A percentile compares a stretch with the other conserved stretches of the same genome.
Evolutionary conservation across 1,140 invertebrate species (phyloP).

Genomic region (Stegodyphus mimosarum): DNA sequence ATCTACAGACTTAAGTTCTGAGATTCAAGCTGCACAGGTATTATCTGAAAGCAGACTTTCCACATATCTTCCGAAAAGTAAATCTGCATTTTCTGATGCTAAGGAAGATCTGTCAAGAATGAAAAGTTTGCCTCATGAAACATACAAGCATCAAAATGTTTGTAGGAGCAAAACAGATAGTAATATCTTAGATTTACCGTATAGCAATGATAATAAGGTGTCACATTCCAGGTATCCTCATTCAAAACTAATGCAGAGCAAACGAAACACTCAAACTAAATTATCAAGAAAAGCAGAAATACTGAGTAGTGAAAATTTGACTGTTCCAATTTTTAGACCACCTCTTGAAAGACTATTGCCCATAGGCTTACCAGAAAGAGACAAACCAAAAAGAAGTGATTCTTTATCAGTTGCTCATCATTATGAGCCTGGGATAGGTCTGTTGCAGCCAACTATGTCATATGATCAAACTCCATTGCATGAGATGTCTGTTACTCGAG

Average conservation of each 20-base stretch:
- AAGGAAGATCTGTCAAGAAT: constrained; percentile 29
- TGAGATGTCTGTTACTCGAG: not conserved
- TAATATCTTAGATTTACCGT: constrained; percentile 43
- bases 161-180: constrained; percentile 52
- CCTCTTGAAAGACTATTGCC: constrained; percentile 75
- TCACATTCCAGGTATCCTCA: constrained; percentile 48
- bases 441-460: not conserved
- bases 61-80: not conserved
- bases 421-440: constrained; percentile 1
- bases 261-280: constrained; percentile 8
- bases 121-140: constrained; percentile 52
- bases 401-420: not conserved
- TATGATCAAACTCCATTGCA: not conserved
- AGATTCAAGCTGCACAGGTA: not conserved
- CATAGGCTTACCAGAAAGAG: constrained; percentile 74
- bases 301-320: constrained; percentile 50
- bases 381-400: constrained; percentile 64
- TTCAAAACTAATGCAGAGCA: constrained; percentile 29
- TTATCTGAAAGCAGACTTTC: not conserved
- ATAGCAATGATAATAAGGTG: constrained; percentile 24
- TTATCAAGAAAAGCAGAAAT: constrained; percentile 41
- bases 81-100: not conserved
- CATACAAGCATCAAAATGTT: constrained; percentile 36
- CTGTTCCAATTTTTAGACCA: constrained; percentile 45
- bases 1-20: not conserved